Evolutionary conservation across 2,888 invertebrate genomes (phyloP).

Genomic region (Lutraria lutraria): DNA sequence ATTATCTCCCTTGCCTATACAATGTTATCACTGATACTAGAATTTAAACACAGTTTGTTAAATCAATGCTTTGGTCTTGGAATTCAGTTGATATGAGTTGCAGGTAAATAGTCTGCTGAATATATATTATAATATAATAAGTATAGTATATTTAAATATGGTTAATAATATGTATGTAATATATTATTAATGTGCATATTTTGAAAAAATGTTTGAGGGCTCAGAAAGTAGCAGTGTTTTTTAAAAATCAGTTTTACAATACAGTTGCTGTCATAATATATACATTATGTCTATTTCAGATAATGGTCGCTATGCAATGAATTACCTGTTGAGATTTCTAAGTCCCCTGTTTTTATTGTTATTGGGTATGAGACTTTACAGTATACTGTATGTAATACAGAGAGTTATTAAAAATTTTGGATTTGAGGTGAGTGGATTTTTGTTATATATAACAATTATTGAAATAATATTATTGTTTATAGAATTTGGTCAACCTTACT

Average conservation of each 20-base stretch:
- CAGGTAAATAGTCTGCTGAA: no score
- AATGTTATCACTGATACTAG: no score
- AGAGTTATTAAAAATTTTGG: constrained; percentile 75
- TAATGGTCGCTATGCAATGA: constrained; percentile 74
- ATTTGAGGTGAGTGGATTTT: constrained; percentile 56
- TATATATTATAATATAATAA: no score
- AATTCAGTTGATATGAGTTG: no score
- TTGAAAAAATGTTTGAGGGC: not conserved
- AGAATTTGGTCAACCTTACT: no score
- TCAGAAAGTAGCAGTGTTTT: not conserved
- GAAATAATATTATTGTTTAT: no score
- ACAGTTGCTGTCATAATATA: not conserved
- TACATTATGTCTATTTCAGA: constrained; percentile 62
- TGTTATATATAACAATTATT: not conserved
- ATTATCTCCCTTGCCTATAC: no score
- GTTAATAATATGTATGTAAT: no score
- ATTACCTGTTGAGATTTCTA: constrained; percentile 75
- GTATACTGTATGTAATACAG: constrained; percentile 80
- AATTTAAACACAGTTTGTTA: no score
- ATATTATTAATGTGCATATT: no score
- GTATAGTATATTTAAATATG: no score
- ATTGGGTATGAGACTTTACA: constrained; percentile 76
- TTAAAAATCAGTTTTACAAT: not conserved
- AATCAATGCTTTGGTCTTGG: no score
- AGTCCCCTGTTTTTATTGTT: constrained; percentile 79